Conservation (phyloP, 2,797 vertebrate species). For the Epinephelus malabaricus region DNA sequence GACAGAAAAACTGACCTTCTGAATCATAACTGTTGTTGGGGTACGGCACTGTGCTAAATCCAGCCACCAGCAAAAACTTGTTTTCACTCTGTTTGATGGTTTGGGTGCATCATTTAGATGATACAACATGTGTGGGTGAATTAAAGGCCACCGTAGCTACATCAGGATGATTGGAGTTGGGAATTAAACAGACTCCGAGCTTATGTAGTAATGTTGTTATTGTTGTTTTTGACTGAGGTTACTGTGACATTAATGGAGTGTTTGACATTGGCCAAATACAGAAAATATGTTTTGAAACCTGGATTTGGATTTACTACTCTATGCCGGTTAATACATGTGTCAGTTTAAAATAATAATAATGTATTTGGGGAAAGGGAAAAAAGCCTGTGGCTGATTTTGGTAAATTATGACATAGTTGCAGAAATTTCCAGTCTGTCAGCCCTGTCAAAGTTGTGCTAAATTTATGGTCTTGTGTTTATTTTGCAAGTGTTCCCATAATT, state of each 20-base stretch:
- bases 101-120: not conserved
- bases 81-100: constrained; percentile 1
- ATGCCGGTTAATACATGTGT: too few species aligned
- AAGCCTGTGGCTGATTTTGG: too few species aligned
- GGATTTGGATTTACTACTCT: too few species aligned
- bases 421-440: too few species aligned
- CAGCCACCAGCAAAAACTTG: not conserved
- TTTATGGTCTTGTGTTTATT: too few species aligned
- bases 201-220: not conserved
- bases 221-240: not conserved
- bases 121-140: not conserved
- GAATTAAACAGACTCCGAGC: not conserved
- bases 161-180: not conserved
- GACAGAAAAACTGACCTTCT: constrained; percentile 5
- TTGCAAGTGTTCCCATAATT: too few species aligned
- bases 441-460: too few species aligned
- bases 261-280: not conserved
- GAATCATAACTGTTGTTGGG: not conserved
- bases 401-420: too few species aligned
- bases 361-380: too few species aligned
- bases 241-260: not conserved
- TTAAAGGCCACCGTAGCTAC: not conserved
- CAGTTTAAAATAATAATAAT: too few species aligned
- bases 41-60: not conserved
- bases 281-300: not conserved